Evolutionary conservation across 2,888 invertebrate species (phyloP).

Genomic region (Nebria brevicollis): DNA sequence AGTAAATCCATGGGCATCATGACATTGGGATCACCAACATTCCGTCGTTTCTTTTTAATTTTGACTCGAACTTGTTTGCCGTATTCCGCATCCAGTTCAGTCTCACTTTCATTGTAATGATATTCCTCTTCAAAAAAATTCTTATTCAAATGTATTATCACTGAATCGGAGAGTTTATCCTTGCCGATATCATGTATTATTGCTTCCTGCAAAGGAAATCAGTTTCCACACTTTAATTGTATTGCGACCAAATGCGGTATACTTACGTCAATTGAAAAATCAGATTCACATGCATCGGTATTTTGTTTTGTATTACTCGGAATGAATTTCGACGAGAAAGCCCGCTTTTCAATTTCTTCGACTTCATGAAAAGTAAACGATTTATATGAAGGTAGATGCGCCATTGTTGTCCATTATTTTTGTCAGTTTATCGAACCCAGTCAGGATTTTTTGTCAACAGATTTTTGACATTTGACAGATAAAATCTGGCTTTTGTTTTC

Average conservation of each 20-base stretch:
- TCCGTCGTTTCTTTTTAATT: not conserved
- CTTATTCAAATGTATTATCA: slow-evolving; percentile 10
- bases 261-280: not conserved
- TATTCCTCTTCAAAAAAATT: not conserved
- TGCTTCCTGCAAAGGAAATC: not conserved
- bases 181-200: not conserved
- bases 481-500: not conserved
- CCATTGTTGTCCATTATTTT: slow-evolving; percentile 23
- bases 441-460: not conserved
- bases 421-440: slow-evolving; percentile 1
- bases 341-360: slow-evolving; percentile 37
- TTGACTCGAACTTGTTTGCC: not conserved
- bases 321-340: slow-evolving; percentile 5
- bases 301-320: not conserved
- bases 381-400: slow-evolving; percentile 36
- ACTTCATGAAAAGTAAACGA: slow-evolving; percentile 40
- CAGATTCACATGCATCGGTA: not conserved
- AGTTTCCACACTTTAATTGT: not conserved
- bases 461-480: not conserved
- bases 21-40: not conserved
- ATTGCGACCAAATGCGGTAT: not conserved
- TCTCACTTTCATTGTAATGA: not conserved
- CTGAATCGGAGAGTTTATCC: not conserved
- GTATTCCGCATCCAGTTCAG: not conserved
- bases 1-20: not conserved